These are phyloP conservation scores for Bovichtus diacanthus DNA, from an alignment of 2,797 vertebrate genomes.

Conservation along the genomic window DNA sequence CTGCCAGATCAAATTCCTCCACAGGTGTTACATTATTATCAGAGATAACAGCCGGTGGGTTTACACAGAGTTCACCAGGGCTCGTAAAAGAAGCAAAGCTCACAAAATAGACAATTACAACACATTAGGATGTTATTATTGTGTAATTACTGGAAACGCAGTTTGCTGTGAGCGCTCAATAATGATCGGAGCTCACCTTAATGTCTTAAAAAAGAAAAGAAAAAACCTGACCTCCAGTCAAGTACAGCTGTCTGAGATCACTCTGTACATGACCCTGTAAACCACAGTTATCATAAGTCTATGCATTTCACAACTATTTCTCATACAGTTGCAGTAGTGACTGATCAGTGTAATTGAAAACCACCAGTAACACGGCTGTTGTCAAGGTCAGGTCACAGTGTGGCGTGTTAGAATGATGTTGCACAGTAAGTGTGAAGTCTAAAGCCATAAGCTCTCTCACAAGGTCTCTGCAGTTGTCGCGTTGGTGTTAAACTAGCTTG, in stretches of 20 bases:
- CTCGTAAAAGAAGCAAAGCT: conserved; percentile 44
- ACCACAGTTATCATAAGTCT: neutral
- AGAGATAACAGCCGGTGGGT: conserved; percentile 55
- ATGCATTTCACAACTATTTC: conserved; percentile 16
- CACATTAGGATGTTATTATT: conserved; percentile 36
- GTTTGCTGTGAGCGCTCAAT: conserved; percentile 14
- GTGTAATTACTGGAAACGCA: conserved; percentile 27
- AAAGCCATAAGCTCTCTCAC: conserved; percentile 70
- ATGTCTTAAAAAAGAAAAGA: too few species aligned
- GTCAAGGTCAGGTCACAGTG: conserved; percentile 72
- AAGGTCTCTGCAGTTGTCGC: conserved; percentile 75
- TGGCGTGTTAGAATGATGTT: conserved; percentile 52
- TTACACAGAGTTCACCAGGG: conserved; percentile 51
- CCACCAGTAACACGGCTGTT: conserved; percentile 35
- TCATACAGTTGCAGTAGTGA: conserved; percentile 7
- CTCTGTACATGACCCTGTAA: neutral
- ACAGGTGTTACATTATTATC: conserved; percentile 62
- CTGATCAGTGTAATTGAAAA: conserved; percentile 58
- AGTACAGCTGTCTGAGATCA: conserved; percentile 5
- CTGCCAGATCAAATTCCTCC: conserved; percentile 67
- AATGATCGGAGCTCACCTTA: conserved; percentile 11
- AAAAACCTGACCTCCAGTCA: conserved; percentile 24
- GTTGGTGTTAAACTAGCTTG: conserved; percentile 66
- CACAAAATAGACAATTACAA: conserved; percentile 32
- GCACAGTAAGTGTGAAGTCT: conserved; percentile 75